These are phyloP conservation scores for Cylloceria caligata DNA, from an alignment of 2,888 invertebrate species.

Conservation along the genomic window DNA sequence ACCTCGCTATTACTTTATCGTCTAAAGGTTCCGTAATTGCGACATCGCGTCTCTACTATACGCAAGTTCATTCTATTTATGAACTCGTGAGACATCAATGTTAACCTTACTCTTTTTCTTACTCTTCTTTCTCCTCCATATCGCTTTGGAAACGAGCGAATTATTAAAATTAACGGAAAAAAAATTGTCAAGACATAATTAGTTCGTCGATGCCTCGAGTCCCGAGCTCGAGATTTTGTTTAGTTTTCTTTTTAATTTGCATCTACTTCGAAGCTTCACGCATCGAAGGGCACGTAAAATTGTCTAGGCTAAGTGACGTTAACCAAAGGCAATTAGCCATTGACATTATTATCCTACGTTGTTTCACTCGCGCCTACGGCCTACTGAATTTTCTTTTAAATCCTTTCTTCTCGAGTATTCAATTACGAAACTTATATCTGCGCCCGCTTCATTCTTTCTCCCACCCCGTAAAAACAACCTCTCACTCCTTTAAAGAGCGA, in stretches of 20 bases:
- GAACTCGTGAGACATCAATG: constrained; percentile 37
- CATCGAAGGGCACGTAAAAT: constrained; percentile 41
- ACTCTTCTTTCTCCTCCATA: neutral
- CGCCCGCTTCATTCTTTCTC: neutral
- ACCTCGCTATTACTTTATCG: constrained; percentile 20
- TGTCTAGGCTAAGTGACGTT: constrained; percentile 50
- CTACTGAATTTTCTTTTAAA: constrained; percentile 40
- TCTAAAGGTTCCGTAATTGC: constrained; percentile 42
- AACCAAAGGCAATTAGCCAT: constrained; percentile 48
- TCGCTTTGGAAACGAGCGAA: constrained; percentile 23
- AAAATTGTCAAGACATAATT: constrained; percentile 80
- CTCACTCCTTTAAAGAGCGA: neutral
- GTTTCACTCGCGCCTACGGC: constrained; percentile 58
- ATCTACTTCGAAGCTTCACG: constrained; percentile 5
- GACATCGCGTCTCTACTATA: constrained; percentile 44
- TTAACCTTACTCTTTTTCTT: neutral
- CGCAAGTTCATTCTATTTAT: constrained; percentile 47
- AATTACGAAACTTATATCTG: constrained; percentile 39
- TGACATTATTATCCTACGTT: constrained; percentile 48
- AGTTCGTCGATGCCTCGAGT: constrained; percentile 45
- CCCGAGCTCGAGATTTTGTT: constrained; percentile 38
- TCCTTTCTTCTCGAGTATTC: neutral
- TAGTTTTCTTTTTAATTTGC: constrained; percentile 7
- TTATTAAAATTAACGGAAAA: constrained; percentile 78
- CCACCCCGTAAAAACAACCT: neutral